Conservation (phyloP, 2,797 vertebrate species). For the Halcyon smyrnensis region DNA sequence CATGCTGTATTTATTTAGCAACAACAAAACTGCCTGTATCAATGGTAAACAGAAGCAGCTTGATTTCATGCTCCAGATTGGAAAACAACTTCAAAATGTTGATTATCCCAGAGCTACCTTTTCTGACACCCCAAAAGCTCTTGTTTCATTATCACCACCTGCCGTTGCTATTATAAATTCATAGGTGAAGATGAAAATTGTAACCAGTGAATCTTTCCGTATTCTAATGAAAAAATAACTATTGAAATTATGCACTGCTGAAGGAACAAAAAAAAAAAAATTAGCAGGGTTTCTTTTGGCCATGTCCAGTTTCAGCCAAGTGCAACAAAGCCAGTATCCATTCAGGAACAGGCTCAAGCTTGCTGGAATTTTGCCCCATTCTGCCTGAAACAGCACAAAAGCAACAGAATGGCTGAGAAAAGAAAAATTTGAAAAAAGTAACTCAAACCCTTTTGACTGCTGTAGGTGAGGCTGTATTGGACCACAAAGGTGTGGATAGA, state of each 20-base stretch:
- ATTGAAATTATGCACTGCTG: background rate
- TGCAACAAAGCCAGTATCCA: background rate
- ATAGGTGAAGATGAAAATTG: background rate
- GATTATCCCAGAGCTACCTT: constrained; percentile 46
- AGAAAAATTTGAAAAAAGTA: background rate
- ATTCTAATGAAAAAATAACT: background rate
- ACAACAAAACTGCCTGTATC: constrained; percentile 28
- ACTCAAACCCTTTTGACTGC: background rate
- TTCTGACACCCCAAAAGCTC: constrained; percentile 50
- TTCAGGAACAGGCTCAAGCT: background rate
- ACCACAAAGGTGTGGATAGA: background rate
- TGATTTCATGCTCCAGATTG: constrained; percentile 27
- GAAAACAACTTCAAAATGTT: constrained; percentile 60
- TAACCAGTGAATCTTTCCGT: constrained; percentile 6
- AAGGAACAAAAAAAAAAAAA: background rate
- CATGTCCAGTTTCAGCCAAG: background rate
- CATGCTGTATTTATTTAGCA: constrained; percentile 18
- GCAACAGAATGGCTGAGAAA: background rate
- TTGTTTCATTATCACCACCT: constrained; percentile 52
- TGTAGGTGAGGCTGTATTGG: background rate
- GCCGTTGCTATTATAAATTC: constrained; percentile 7
- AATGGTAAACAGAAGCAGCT: constrained; percentile 71
- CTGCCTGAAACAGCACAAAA: background rate
- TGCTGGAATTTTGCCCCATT: background rate
- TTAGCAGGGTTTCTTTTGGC: background rate